A percentile compares a stretch with the other conserved stretches of the same genome.
Conservation (phyloP, 2,113 vertebrate species). For the Elanus axillaris region DNA sequence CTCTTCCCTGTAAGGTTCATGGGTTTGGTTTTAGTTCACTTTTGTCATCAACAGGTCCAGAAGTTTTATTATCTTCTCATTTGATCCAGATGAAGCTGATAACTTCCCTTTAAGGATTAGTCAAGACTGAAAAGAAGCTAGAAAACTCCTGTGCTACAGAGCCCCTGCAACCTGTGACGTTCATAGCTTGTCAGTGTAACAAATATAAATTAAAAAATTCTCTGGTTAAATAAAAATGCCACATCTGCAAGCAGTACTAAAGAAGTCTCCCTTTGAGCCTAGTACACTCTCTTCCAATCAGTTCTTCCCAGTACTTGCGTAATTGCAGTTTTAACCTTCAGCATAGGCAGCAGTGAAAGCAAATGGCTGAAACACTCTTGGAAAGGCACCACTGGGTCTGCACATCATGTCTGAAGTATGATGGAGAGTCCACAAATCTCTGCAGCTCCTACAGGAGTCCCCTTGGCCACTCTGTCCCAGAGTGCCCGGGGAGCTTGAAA, state of each 20-base stretch:
- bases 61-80: background rate
- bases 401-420: background rate
- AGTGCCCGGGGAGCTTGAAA: background rate
- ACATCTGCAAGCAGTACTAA: background rate
- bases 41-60: background rate
- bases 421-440: background rate
- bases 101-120: background rate
- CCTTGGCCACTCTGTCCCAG: background rate
- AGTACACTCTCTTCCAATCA: background rate
- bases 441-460: background rate
- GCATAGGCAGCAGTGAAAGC: background rate
- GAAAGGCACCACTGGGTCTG: background rate
- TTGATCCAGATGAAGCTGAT: background rate
- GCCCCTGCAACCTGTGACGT: background rate
- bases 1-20: background rate
- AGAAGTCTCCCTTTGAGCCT: background rate
- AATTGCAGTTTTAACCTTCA: background rate
- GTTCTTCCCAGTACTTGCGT: background rate
- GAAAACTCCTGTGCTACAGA: background rate
- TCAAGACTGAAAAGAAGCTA: background rate
- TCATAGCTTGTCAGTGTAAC: background rate
- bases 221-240: background rate
- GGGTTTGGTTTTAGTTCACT: background rate
- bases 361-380: background rate
- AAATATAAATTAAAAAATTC: background rate